phyloP scores from a whole-genome alignment of 2,797 vertebrate genomes.

The Buphagus erythrorhynchus region DNA sequence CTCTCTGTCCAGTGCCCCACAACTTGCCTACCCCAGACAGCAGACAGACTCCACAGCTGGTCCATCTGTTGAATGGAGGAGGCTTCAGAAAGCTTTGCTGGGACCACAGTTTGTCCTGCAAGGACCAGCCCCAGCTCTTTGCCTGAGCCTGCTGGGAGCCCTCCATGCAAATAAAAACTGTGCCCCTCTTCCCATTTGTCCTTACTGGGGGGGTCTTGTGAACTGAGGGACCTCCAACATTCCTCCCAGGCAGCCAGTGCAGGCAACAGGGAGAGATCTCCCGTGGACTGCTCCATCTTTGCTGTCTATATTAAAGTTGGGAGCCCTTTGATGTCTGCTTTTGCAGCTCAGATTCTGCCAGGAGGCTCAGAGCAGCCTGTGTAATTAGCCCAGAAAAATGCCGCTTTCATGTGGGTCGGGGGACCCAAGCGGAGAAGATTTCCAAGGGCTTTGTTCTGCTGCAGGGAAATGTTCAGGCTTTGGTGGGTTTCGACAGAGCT shows the following conservation, averaged over 20 bases:
- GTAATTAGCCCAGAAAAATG: conserved; percentile 1
- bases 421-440: neutral
- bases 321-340: conserved; percentile 49
- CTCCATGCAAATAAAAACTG: neutral
- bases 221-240: accelerated
- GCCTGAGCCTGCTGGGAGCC: neutral
- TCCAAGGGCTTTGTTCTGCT: conserved; percentile 9
- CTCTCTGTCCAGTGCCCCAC: neutral
- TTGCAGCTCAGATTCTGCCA: neutral
- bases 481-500: neutral
- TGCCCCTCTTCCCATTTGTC: neutral
- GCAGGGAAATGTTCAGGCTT: neutral
- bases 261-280: neutral
- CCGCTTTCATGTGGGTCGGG: neutral
- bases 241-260: neutral
- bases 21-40: neutral
- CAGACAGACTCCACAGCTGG: neutral
- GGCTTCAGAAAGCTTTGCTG: neutral
- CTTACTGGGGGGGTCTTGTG: neutral
- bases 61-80: neutral
- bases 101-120: neutral
- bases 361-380: neutral
- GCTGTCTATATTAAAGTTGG: neutral
- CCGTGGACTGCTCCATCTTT: accelerated
- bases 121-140: neutral